phyloP scores from a whole-genome alignment of 2,113 vertebrate genomes.

The Saimiri boliviensis region DNA sequence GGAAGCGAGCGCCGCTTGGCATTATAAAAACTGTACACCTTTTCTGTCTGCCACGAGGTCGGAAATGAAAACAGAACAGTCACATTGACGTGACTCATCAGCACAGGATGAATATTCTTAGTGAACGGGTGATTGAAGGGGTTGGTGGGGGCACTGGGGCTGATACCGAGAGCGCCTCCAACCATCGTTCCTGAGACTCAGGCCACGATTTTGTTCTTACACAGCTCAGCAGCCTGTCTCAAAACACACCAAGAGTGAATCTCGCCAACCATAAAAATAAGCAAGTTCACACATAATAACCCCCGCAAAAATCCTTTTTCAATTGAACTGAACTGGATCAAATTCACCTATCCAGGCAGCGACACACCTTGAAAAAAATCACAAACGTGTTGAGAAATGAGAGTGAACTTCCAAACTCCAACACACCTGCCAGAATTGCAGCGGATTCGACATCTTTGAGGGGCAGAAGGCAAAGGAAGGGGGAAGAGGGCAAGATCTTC shows the following conservation, averaged over 20 bases:
- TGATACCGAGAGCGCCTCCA: neutral
- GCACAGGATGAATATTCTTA: neutral
- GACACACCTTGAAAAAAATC: neutral
- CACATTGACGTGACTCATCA: neutral
- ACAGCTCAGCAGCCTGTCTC: neutral
- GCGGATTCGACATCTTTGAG: neutral
- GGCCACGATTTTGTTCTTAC: neutral
- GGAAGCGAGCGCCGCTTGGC: accelerated
- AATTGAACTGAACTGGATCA: neutral
- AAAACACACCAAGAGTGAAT: neutral
- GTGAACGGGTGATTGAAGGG: neutral
- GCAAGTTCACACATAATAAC: neutral
- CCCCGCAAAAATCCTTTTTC: neutral
- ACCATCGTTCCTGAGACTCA: neutral
- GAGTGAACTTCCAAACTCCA: neutral
- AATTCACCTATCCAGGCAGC: neutral
- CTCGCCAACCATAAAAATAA: neutral
- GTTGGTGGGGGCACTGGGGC: neutral
- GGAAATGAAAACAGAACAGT: neutral
- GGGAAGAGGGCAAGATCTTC: neutral
- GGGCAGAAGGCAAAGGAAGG: neutral
- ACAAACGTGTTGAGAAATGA: neutral
- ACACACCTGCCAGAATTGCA: neutral
- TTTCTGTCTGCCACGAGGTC: neutral
- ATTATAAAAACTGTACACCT: neutral